Evolutionary conservation across 2,888 invertebrate species (phyloP), one percentile per base, ranked within the genome.

Genomic region (Xanthia icteritia): DNA sequence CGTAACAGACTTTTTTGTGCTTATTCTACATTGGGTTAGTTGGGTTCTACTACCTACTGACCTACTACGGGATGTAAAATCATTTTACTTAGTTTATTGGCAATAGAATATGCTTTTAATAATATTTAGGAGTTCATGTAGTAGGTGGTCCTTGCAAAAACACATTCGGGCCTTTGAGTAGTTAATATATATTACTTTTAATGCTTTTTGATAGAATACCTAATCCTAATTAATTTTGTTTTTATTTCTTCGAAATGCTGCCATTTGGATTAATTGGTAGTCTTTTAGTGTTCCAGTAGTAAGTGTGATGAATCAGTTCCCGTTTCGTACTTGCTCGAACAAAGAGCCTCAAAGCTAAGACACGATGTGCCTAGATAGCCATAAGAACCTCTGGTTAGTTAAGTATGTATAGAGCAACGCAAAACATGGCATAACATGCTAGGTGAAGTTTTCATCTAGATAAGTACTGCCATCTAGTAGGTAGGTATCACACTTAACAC

Each of bases 401-500:
- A 56, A n/a, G 20, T 2, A 39, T 20, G 13, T 17, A 0, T 9
- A 60, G 6, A 27, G 11, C n/a, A 42, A 15, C 23, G 2, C 3
- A 42, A 67, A 68, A 39, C 5, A 36, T 15, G 9, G 13, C 5
- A 2, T 31, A 23, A 4, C 1, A 20, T 20, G 8, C 5, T 15
- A 39, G 4, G 0, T 17, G 15, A 20, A 60, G 39, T 13, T 60
- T 54, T n/a, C 6, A 15, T 48, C 13, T 15, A n/a, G 8, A 8
- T n/a, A n/a, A 23, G 48, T 60, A 20, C 15, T 60, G 84, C 63
- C 86, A 85, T 45, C 84, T 83, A 78, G 60, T 27, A 45, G 3
- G 64, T 42, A n/a, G 4, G 0, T 51, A 45, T 63, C 5, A 11
- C 5, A 48, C 27, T 0, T 3, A 74, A 36, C 31, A 48, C 23